Evolutionary conservation across 2,797 vertebrate genomes (phyloP).

Genomic region (Paedocypris micromegethes): DNA sequence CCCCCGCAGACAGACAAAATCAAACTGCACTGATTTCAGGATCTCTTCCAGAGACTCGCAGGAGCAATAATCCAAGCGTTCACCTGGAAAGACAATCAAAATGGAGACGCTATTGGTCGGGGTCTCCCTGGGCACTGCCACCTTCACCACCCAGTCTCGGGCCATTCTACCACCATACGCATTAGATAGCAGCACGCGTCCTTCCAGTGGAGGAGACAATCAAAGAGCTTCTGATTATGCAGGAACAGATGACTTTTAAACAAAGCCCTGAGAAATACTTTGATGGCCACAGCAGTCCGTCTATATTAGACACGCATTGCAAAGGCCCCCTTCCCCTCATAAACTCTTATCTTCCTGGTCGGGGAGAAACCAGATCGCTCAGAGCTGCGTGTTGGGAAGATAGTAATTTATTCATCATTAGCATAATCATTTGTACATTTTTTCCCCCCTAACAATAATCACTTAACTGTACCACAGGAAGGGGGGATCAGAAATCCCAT

Average conservation of each 20-base stretch:
- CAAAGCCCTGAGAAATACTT: constrained; percentile 55
- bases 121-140: constrained; percentile 44
- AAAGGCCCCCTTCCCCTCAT: constrained; percentile 48
- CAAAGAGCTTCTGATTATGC: constrained; percentile 61
- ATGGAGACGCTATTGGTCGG: constrained; percentile 63
- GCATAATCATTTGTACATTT: constrained; percentile 69
- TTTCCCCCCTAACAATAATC: constrained; percentile 64
- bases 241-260: constrained; percentile 60
- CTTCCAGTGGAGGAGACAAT: constrained; percentile 45
- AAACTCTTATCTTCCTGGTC: constrained; percentile 63
- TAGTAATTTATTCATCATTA: constrained; percentile 62
- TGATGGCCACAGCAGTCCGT: constrained; percentile 54
- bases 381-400: constrained; percentile 42
- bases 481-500: constrained; percentile 62
- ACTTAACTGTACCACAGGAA: constrained; percentile 60
- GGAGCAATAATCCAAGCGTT: constrained; percentile 71
- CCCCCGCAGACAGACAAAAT: constrained; percentile 74
- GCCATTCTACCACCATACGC: constrained; percentile 21
- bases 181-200: constrained; percentile 25
- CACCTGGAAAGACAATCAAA: constrained; percentile 70
- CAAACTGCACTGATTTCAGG: constrained; percentile 73
- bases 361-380: constrained; percentile 54
- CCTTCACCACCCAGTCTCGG: constrained; percentile 7
- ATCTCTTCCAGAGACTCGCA: constrained; percentile 75
- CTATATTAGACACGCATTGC: constrained; percentile 46